Percentiles rank a stretch among this genome's conserved stretches.
phyloP scores from a whole-genome alignment of 2,797 vertebrate species.

The Spondyliosoma cantharus region DNA sequence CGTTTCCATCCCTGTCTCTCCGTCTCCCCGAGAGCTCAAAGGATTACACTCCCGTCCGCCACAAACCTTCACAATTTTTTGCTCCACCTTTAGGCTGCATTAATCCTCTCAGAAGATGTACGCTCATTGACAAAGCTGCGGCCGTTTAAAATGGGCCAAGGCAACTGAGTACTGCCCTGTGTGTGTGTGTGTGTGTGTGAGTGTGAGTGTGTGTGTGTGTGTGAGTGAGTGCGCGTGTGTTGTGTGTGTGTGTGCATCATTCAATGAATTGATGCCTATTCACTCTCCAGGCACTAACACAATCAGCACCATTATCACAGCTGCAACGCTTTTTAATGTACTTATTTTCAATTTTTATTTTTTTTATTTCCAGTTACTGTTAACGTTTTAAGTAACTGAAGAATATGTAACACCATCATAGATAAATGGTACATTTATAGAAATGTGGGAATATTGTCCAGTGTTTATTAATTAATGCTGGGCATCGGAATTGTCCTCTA shows the following conservation, averaged over 20 bases:
- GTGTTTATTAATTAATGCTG: too few relatives aligned
- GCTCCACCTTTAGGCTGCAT: constrained; percentile 68
- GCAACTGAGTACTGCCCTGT: neutral
- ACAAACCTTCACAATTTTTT: constrained; percentile 64
- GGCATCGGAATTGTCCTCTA: too few relatives aligned
- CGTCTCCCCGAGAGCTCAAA: constrained; percentile 53
- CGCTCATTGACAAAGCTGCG: constrained; percentile 23
- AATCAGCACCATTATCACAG: neutral
- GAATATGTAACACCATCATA: too few relatives aligned
- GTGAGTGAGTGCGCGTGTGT: neutral
- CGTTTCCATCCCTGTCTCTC: constrained; percentile 27
- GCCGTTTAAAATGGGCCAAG: neutral
- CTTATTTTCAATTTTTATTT: too few relatives aligned
- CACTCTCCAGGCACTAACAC: neutral
- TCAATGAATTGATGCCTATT: neutral
- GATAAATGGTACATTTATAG: too few relatives aligned
- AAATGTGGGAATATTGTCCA: too few relatives aligned
- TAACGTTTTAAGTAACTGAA: too few relatives aligned
- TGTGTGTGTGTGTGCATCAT: neutral
- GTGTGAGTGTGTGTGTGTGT: neutral
- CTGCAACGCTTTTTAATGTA: neutral
- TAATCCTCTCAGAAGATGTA: constrained; percentile 61
- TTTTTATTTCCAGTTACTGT: too few relatives aligned
- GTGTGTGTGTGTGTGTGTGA: neutral
- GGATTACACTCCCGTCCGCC: constrained; percentile 60